These are phyloP conservation scores for Strigamia maritima DNA, from an alignment of 2,888 invertebrate species.

Conservation along the genomic window DNA sequence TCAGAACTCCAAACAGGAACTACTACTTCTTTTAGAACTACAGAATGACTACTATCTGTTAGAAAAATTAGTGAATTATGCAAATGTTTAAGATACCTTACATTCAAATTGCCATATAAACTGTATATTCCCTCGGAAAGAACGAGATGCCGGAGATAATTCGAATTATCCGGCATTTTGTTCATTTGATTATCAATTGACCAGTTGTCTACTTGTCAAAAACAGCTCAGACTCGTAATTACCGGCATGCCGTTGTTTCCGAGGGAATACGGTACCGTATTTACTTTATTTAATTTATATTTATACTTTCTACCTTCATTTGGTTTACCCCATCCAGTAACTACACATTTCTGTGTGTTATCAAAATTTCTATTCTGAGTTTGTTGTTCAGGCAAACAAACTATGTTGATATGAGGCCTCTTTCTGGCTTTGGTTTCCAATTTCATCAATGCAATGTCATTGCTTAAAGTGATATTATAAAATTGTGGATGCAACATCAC, in stretches of 20 bases:
- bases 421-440: slow-evolving; percentile 47
- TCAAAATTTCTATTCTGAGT: slow-evolving; percentile 40
- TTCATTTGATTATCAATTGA: too few relatives aligned
- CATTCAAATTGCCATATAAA: too few relatives aligned
- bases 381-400: slow-evolving; percentile 50
- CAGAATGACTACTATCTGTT: slow-evolving; percentile 52
- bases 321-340: slow-evolving; percentile 54
- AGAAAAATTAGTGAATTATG: background rate
- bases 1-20: slow-evolving; percentile 53
- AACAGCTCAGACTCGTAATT: too few relatives aligned
- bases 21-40: slow-evolving; percentile 53
- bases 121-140: too few relatives aligned
- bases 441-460: slow-evolving; percentile 53
- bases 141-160: too few relatives aligned
- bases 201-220: too few relatives aligned
- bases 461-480: slow-evolving; percentile 50
- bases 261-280: too few relatives aligned
- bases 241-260: too few relatives aligned
- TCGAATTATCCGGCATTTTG: too few relatives aligned
- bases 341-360: slow-evolving; percentile 48
- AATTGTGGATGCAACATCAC: slow-evolving; percentile 46
- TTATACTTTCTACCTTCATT: slow-evolving; percentile 50
- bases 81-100: background rate
- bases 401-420: slow-evolving; percentile 50
- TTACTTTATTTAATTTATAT: too few relatives aligned